Conservation (phyloP, 2,888 invertebrate genomes). For the Junonia oenone region DNA sequence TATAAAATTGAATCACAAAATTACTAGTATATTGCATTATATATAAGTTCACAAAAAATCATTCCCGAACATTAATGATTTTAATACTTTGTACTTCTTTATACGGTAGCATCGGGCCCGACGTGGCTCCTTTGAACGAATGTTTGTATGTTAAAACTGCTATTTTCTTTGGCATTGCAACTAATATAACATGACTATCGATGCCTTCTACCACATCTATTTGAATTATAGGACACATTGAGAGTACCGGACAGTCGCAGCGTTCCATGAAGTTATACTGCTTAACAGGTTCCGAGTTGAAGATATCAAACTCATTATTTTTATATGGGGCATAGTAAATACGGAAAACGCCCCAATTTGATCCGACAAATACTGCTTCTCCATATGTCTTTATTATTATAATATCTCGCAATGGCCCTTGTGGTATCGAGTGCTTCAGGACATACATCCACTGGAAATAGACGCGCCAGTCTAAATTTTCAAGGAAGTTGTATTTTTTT, state of each 20-base stretch:
- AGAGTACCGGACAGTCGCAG: constrained; percentile 48
- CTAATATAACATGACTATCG: constrained; percentile 52
- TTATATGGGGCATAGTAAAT: constrained; percentile 54
- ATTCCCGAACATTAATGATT: neutral
- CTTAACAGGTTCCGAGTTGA: constrained; percentile 46
- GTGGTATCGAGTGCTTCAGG: constrained; percentile 42
- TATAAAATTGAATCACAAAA: no score
- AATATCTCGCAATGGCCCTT: constrained; percentile 48
- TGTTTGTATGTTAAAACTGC: constrained; percentile 51
- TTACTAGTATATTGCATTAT: no score
- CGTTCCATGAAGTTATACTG: constrained; percentile 55
- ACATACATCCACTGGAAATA: constrained; percentile 54
- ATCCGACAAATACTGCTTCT: constrained; percentile 56
- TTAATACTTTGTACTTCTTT: neutral
- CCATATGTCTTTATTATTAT: constrained; percentile 50
- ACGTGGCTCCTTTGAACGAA: constrained; percentile 37
- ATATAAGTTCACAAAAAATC: neutral
- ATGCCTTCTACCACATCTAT: constrained; percentile 54
- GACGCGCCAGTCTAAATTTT: constrained; percentile 54
- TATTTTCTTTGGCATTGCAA: constrained; percentile 64
- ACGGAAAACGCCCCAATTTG: constrained; percentile 50
- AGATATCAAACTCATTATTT: constrained; percentile 49
- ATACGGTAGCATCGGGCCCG: constrained; percentile 19
- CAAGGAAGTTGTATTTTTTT: constrained; percentile 48
- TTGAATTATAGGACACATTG: constrained; percentile 50